Evolutionary conservation across 1,140 invertebrate genomes (phyloP), one percentile per base, ranked within the genome.

Genomic region (Fopius arisanus): DNA sequence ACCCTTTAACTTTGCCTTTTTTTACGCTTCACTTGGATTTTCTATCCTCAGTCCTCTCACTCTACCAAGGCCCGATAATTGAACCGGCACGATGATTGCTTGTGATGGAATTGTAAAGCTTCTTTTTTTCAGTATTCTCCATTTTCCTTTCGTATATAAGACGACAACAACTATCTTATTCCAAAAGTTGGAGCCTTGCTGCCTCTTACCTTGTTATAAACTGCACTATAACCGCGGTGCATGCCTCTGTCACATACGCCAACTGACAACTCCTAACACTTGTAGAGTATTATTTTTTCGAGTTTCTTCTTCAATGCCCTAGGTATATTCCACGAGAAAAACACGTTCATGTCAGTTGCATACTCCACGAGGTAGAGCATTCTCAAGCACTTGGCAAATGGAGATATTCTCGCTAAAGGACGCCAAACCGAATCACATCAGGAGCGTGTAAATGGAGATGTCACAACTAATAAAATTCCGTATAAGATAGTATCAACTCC

Each of bases 31-130:
- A 26, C 54, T 70, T 19, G n/a, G n/a, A 21, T 19, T 23, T 26
- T 28, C 48, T 10, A n/a, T n/a, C n/a, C n/a, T n/a, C n/a, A 23
- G 26, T 69, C 16, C 28, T 37, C 10, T 19, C 68, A 43, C 41
- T 70, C 65, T 33, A 37, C 33, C 7, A 37, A 37, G 33, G 12
- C 3, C 71, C 70, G 70, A 75, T 77, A 75, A 75, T 73, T 75
- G 70, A 41, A 69, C 67, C 67, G 63, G 59, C 67, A 77, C 59
- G 76, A 70, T 73, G 70, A 75, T 75, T 75, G 73, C 28, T 33
- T 37, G 67, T 59, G 76, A 75, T 67, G 69, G 69, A 66, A 72
- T 62, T 65, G n/a, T 41, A 4, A 37, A 69, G 23, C 33, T 23
- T 12, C 21, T 40, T 16, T 65, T 26, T 12, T 43, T 19, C 31